Evolutionary conservation across 2,113 vertebrate species (phyloP).

Genomic region (Myotis lucifugus): DNA sequence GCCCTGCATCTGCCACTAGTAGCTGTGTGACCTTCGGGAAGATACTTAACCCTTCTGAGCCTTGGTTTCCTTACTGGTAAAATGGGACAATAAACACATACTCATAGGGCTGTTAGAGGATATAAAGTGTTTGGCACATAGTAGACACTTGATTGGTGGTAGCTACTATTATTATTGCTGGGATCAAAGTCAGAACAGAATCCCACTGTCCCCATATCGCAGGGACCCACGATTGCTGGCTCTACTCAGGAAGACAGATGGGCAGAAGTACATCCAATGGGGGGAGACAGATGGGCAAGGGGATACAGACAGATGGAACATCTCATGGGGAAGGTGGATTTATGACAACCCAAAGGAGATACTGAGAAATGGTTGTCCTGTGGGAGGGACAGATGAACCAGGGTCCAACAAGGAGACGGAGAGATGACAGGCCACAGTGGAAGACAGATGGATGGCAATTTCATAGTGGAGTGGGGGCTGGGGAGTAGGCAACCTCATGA

Average conservation of each 20-base stretch:
- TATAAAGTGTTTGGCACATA: too few relatives aligned
- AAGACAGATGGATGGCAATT: constrained; percentile 61
- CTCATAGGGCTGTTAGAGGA: not conserved
- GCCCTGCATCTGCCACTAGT: not conserved
- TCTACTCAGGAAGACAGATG: constrained; percentile 67
- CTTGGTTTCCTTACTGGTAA: constrained; percentile 2
- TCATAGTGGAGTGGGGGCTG: not conserved
- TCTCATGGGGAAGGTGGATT: constrained; percentile 31
- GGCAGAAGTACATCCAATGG: constrained; percentile 15
- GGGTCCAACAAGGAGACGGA: constrained; percentile 38
- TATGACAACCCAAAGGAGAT: constrained; percentile 26
- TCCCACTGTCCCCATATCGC: not conserved
- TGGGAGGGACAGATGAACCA: constrained; percentile 62
- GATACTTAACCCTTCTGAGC: not conserved
- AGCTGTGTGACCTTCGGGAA: not conserved
- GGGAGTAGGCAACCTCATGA: not conserved
- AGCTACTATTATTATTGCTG: not conserved
- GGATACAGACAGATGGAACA: constrained; percentile 50
- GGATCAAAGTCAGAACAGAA: constrained; percentile 10
- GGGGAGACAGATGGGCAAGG: constrained; percentile 59
- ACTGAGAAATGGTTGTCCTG: not conserved
- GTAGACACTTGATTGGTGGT: not conserved
- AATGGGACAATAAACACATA: not conserved
- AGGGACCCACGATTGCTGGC: not conserved
- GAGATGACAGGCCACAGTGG: constrained; percentile 46